Base-by-base conservation (phyloP, 2,888 invertebrate species). In the Folsomia candida region DNA sequence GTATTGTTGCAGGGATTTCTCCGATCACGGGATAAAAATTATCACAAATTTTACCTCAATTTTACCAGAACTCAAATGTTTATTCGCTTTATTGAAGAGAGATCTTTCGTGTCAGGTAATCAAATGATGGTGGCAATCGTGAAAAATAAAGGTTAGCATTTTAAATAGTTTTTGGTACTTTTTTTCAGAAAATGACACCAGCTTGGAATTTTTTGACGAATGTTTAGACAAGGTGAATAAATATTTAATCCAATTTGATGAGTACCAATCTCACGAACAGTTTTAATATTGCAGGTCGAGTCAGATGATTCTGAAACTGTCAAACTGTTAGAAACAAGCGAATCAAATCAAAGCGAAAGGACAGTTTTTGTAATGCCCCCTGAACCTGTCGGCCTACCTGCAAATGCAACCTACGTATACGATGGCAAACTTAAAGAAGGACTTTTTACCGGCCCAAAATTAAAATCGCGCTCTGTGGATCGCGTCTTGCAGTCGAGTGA, bases 101-200 rank as follows among this genome's bases (percentile, higher is more conserved):
- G 98, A 24, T 97, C 97, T 79, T 98, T 99, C 84, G 95, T 97
- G 0, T 95, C 96, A n/a, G n/a, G n/a, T n/a, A n/a, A n/a, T n/a
- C n/a, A n/a, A n/a, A n/a, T n/a, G n/a, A n/a, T n/a, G n/a, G n/a
- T n/a, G n/a, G n/a, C n/a, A n/a, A n/a, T n/a, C n/a, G n/a, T n/a
- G n/a, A n/a, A n/a, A n/a, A n/a, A n/a, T n/a, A n/a, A n/a, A n/a
- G n/a, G n/a, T n/a, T n/a, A n/a, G n/a, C n/a, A n/a, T n/a, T n/a
- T n/a, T n/a, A n/a, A n/a, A n/a, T n/a, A n/a, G n/a, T n/a, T n/a
- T n/a, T n/a, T n/a, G n/a, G n/a, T n/a, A n/a, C n/a, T n/a, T n/a
- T n/a, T n/a, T n/a, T n/a, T n/a, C n/a, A n/a, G 97, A 97, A 82
- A 94, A 93, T 81, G 97, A 98, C 85, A 94, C 94, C 73, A 94